These are phyloP conservation scores for Gallinago nigripennis DNA, from an alignment of 2,797 vertebrate species.

Conservation along the genomic window DNA sequence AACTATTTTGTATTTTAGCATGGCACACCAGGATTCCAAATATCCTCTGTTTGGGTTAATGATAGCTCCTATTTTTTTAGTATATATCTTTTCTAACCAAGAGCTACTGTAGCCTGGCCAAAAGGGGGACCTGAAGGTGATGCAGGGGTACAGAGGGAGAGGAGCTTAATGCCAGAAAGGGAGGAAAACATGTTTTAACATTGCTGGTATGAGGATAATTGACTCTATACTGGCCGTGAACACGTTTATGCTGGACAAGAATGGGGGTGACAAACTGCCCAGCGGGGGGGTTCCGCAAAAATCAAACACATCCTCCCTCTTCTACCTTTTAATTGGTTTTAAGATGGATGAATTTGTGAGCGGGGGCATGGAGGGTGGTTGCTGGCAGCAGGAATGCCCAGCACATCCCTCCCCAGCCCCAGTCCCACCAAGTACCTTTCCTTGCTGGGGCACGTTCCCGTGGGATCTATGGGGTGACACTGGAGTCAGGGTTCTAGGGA, in stretches of 20 bases:
- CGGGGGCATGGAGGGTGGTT: background rate
- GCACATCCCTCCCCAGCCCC: background rate
- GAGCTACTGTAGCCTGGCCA: background rate
- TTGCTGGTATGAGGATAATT: background rate
- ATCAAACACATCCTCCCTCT: background rate
- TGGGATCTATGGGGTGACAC: fast-evolving
- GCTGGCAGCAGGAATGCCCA: background rate
- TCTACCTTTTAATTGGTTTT: background rate
- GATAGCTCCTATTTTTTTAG: fast-evolving
- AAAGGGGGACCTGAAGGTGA: background rate
- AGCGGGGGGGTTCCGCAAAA: background rate
- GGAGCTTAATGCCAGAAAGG: background rate
- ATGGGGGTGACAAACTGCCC: background rate
- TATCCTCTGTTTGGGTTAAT: background rate
- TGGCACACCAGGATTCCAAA: background rate
- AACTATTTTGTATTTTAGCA: fast-evolving
- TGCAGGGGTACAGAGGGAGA: background rate
- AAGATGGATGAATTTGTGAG: background rate
- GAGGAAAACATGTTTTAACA: background rate
- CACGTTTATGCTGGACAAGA: background rate
- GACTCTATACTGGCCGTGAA: background rate
- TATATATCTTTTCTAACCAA: background rate
- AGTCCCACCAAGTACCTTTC: background rate
- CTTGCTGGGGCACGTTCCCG: fast-evolving
- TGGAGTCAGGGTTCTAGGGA: no score